A percentile compares a stretch with the other conserved stretches of the same genome.
Evolutionary conservation across 2,888 invertebrate species (phyloP).

Genomic region (Macaria liturata): DNA sequence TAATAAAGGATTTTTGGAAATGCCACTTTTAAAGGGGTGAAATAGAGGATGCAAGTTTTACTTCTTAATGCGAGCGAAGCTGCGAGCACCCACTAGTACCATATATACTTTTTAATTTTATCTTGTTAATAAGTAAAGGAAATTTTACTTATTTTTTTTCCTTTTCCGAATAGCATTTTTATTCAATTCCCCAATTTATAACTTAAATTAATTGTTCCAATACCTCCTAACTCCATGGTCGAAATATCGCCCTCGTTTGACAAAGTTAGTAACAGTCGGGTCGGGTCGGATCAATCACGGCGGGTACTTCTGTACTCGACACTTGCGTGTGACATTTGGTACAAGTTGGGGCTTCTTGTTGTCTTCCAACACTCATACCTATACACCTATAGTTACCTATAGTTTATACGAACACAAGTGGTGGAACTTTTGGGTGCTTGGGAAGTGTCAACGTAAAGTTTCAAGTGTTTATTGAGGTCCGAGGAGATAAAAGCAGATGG

Average conservation of each 20-base stretch:
- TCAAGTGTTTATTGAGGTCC: not conserved
- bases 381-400: not conserved
- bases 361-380: slow-evolving; percentile 39
- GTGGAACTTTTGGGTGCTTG: slow-evolving; percentile 18
- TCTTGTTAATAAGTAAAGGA: too few species aligned
- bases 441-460: slow-evolving; percentile 4
- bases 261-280: slow-evolving; percentile 14
- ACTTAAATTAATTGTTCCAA: too few species aligned
- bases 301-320: slow-evolving; percentile 38
- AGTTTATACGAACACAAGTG: slow-evolving; percentile 16
- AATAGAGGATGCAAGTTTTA: too few species aligned
- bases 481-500: not conserved
- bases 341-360: slow-evolving; percentile 34
- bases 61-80: too few species aligned
- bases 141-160: too few species aligned
- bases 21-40: too few species aligned
- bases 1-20: too few species aligned
- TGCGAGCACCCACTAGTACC: too few species aligned
- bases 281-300: slow-evolving; percentile 34
- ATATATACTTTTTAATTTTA: too few species aligned
- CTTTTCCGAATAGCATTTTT: too few species aligned
- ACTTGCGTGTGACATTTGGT: slow-evolving; percentile 52
- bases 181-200: too few species aligned
- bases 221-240: too few species aligned
- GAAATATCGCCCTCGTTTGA: slow-evolving; percentile 7